phyloP scores from a whole-genome alignment of 92 coral and sea anemone species.

The Micromussa lordhowensis region DNA sequence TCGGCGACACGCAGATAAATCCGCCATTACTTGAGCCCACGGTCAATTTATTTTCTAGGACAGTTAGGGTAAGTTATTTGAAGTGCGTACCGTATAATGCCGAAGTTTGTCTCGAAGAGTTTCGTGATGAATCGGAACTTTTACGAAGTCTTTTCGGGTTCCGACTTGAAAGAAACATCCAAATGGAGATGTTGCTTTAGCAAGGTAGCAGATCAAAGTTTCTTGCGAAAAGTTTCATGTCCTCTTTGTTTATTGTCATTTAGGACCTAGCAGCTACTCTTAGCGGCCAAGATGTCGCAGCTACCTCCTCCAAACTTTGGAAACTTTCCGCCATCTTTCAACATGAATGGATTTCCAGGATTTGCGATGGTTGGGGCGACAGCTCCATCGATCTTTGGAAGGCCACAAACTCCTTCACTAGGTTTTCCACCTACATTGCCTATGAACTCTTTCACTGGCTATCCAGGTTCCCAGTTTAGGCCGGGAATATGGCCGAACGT shows the following conservation, averaged over 20 bases:
- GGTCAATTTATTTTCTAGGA: constrained; percentile 2
- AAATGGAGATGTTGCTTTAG: background rate
- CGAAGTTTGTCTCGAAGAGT: background rate
- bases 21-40: constrained; percentile 44
- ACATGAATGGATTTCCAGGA: constrained; percentile 28
- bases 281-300: constrained; percentile 57
- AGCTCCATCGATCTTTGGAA: constrained; percentile 15
- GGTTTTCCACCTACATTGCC: constrained; percentile 37
- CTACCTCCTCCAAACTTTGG: constrained; percentile 80
- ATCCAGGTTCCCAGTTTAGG: background rate
- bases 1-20: constrained; percentile 19
- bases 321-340: constrained; percentile 24
- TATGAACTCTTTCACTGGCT: constrained; percentile 6
- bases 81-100: background rate
- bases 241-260: background rate
- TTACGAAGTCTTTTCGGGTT: background rate
- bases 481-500: constrained; percentile 22
- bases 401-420: constrained; percentile 3
- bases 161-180: background rate
- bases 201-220: background rate
- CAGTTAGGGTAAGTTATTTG: background rate
- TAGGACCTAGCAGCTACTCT: background rate
- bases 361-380: constrained; percentile 13
- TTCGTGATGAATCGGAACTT: background rate
- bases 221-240: background rate